Base-by-base conservation (phyloP, 2,113 vertebrate species). In the Hippocampus mohnikei region DNA sequence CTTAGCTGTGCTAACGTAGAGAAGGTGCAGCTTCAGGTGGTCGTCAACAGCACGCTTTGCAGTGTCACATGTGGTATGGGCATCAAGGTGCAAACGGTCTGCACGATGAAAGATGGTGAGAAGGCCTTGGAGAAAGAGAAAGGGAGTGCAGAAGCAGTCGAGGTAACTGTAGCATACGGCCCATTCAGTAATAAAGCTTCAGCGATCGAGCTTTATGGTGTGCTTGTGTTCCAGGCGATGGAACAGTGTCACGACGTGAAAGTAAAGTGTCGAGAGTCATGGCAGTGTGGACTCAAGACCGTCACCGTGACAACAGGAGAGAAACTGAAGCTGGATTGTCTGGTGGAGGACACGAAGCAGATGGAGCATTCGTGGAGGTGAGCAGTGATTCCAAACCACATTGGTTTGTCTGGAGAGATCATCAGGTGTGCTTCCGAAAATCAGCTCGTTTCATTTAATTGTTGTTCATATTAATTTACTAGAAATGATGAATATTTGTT, bases 11-110 rank as follows among this genome's bases (percentile, higher is more conserved):
- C 2, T 3, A 50, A 75, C 15, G 33, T 60, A 44, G 73, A 84
- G 59, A 74, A 84, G 0, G 78, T 83, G 0, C 66, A 69, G 0
- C 79, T 84, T 0, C 60, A 67, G 72, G 73, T 95, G 0, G 7
- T 83, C 0, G 64, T 91, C 6, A 80, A 82, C 16, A 65, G 89
- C 61, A 93, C 93, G 0, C 37, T 90, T 25, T 99, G 97, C 80
- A 96, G 94, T 5, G 76, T 88, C 72, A 95, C 94, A 53, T 98
- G 96, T 29, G 97, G 97, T 9, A 83, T 92, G 21, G 97, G 96
- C 1, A 23, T 93, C 21, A 92, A 76, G 46, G 82, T 87, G 21
- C 93, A 97, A 80, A 90, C 77, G 1, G 11, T 88, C 10, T 98
- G 96, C 0, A 41, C 73, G 0, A 12, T 86, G 1, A 85, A 78